Conservation (phyloP, 37 sponge, comb jelly and placozoan genomes). For the Axinella damicornis region DNA sequence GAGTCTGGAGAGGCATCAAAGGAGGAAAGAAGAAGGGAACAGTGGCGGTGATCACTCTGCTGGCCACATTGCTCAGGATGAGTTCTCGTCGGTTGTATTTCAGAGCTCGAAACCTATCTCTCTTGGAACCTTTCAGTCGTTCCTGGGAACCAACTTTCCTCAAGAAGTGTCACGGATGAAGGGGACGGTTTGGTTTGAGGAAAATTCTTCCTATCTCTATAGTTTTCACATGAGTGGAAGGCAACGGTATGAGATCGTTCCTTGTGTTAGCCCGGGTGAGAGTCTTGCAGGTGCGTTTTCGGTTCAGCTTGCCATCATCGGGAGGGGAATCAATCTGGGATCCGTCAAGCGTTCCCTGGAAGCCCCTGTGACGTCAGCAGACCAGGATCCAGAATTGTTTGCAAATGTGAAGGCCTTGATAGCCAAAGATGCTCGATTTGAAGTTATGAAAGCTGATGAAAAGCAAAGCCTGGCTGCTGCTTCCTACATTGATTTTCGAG, state of each 20-base stretch:
- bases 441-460: constrained; percentile 4
- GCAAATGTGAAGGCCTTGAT: constrained; percentile 7
- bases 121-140: constrained; percentile 52
- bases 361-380: constrained; percentile 1
- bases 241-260: constrained; percentile 62
- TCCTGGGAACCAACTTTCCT: constrained; percentile 61
- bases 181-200: constrained; percentile 74
- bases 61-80: constrained; percentile 55
- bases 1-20: constrained; percentile 41
- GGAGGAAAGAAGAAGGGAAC: constrained; percentile 7
- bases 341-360: constrained; percentile 10
- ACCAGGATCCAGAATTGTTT: background rate
- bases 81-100: constrained; percentile 62
- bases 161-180: constrained; percentile 49
- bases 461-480: background rate
- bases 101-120: constrained; percentile 50
- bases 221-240: constrained; percentile 81
- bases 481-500: constrained; percentile 53
- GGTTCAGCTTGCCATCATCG: constrained; percentile 66
- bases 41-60: background rate
- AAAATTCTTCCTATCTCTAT: constrained; percentile 57
- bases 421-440: constrained; percentile 37
- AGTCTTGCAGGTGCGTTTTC: constrained; percentile 48
- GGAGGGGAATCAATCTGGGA: constrained; percentile 33
- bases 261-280: constrained; percentile 14